Evolutionary conservation across 2,113 vertebrate genomes (phyloP).

Genomic region (Scytalopus superciliaris): DNA sequence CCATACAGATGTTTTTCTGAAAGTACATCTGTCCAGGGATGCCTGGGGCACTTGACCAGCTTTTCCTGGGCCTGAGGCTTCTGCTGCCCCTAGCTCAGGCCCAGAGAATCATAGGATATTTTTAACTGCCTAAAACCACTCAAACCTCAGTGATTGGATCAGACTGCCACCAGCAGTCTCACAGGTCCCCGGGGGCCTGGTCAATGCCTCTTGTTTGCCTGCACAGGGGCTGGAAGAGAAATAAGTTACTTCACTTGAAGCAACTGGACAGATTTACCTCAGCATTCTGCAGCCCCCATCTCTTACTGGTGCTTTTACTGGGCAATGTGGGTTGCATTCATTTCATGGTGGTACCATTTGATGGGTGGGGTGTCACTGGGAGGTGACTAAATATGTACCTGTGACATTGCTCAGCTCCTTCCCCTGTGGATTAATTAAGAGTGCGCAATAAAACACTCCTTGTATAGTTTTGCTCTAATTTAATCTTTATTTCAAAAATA

Average conservation of each 20-base stretch:
- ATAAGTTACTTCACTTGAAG: neutral
- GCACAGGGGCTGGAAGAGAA: neutral
- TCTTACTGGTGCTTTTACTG: neutral
- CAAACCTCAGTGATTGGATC: neutral
- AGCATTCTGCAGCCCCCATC: neutral
- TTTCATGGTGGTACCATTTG: accelerated
- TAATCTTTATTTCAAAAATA: neutral
- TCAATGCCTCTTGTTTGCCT: neutral
- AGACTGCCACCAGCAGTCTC: neutral
- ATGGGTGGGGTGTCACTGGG: neutral
- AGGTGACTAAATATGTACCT: neutral
- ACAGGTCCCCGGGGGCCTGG: neutral
- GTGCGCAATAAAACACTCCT: neutral
- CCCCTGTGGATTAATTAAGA: neutral
- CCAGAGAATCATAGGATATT: neutral
- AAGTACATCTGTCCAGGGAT: neutral
- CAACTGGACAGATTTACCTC: neutral
- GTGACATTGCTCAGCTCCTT: neutral
- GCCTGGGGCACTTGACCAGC: neutral
- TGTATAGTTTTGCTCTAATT: neutral
- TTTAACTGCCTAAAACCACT: neutral
- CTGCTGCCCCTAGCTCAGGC: neutral
- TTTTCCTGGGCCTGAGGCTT: neutral
- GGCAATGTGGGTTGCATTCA: accelerated
- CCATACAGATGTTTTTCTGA: neutral